phyloP scores from a whole-genome alignment of 2,888 invertebrate genomes.

The Itoplectis maculator region DNA sequence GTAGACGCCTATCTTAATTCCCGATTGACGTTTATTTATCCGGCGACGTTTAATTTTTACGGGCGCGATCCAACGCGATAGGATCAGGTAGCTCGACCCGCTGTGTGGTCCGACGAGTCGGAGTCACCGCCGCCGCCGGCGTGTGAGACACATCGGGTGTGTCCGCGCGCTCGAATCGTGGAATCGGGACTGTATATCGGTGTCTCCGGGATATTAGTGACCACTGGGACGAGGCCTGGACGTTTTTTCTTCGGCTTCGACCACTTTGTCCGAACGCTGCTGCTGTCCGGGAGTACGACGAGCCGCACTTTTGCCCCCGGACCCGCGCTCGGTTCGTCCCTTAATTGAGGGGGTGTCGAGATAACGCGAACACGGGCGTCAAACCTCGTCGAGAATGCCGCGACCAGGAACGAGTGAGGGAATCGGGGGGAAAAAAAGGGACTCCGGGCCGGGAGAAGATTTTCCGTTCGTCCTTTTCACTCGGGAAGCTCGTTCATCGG shows the following conservation, averaged over 20 bases:
- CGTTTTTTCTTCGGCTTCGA: constrained; percentile 28
- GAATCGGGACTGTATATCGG: constrained; percentile 35
- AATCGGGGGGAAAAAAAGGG: constrained; percentile 60
- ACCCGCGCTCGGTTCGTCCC: constrained; percentile 74
- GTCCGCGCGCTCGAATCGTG: constrained; percentile 38
- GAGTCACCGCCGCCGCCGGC: too few relatives aligned
- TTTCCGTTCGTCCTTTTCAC: too few relatives aligned
- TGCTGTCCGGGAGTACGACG: not conserved
- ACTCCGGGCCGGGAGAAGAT: not conserved
- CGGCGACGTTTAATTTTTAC: constrained; percentile 84
- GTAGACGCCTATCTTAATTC: constrained; percentile 81
- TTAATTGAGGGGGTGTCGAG: constrained; percentile 80
- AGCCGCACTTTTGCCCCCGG: not conserved
- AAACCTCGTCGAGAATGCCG: constrained; percentile 74
- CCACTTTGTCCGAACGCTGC: constrained; percentile 26
- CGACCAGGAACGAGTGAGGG: constrained; percentile 67
- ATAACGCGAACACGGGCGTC: constrained; percentile 79
- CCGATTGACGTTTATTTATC: constrained; percentile 84
- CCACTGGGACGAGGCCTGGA: constrained; percentile 18
- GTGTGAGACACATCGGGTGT: constrained; percentile 45
- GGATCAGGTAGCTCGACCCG: constrained; percentile 81
- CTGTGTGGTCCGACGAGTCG: constrained; percentile 80
- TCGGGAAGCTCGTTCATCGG: too few relatives aligned
- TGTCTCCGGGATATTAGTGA: constrained; percentile 51
- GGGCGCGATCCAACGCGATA: constrained; percentile 82